Evolutionary conservation across 2,797 vertebrate genomes (phyloP), one percentile per base, ranked within the genome.

Genomic region (Tamandua tetradactyla): DNA sequence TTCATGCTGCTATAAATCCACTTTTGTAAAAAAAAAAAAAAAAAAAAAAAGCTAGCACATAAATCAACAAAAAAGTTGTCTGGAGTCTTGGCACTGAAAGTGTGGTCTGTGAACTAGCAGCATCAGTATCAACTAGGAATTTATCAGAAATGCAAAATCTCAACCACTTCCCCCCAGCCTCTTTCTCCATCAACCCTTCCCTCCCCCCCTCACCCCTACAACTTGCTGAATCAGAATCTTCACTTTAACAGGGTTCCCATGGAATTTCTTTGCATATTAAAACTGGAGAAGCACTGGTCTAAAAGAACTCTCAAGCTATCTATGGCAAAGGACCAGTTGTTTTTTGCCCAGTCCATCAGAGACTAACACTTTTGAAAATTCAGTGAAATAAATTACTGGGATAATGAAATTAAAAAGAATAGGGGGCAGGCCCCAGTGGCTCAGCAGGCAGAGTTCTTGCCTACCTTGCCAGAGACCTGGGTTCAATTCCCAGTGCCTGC

Each of bases 11-110:
- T 6, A 3, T 64, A 89, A 83, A 81, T 89, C 59, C 32, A 79
- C 80, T 92, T n/a, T 76, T 87, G 32, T 64, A 74, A 74, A 71
- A 72, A 74, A 47, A 42, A n/a, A n/a, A n/a, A n/a, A 74, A 47
- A 42, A 74, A 47, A 42, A n/a, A n/a, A n/a, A n/a, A 74, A 47
- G 42, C 6, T 11, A 49, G 47, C 40, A 8, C 62, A 79, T 69
- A 68, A 75, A 80, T 88, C 69, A 84, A 81, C 80, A 64, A 87
- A 25, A 52, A 66, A 79, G 52, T 80, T 37, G 74, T n/a, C 27
- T 15, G 75, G 76, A 61, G 42, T 49, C 64, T 89, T 64, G 57
- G 32, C 64, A 82, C 18, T 62, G 64, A 27, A 10, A 55, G 18
- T 22, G 20, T 30, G 68, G 62, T 62, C 62, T 66, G 2, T 25